phyloP scores from a whole-genome alignment of 2,797 vertebrate genomes.

The Pangasius mekongensis region DNA sequence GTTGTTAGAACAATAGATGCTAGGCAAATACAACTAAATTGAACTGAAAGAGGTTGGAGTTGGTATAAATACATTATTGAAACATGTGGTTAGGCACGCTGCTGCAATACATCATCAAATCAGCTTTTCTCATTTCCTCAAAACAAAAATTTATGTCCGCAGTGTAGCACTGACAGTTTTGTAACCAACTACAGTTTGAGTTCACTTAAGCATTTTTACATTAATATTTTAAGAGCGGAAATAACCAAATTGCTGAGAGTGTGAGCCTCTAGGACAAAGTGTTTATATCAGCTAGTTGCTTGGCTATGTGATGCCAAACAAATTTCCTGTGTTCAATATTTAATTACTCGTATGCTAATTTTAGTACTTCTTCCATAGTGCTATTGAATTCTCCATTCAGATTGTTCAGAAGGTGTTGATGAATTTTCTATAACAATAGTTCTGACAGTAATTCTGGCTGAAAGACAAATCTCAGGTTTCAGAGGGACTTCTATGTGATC shows the following conservation, averaged over 20 bases:
- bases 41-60: not conserved
- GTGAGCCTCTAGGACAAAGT: not conserved
- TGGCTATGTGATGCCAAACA: not conserved
- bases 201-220: not conserved
- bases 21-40: too few species aligned
- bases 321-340: not conserved
- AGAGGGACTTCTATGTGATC: not conserved
- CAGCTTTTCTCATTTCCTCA: constrained; percentile 1
- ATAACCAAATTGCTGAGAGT: not conserved
- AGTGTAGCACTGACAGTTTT: not conserved
- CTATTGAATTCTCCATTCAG: not conserved
- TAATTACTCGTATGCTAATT: not conserved
- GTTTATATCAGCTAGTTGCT: not conserved
- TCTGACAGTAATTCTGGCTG: not conserved
- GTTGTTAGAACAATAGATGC: not conserved
- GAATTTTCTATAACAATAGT: not conserved
- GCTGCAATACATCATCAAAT: not conserved
- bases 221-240: not conserved
- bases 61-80: not conserved
- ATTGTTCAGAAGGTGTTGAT: not conserved
- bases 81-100: not conserved
- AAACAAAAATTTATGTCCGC: not conserved
- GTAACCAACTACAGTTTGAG: not conserved
- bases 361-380: not conserved
- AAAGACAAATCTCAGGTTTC: too few species aligned